Evolutionary conservation across 2,797 vertebrate species (phyloP).

Genomic region (Naso thynnoides): DNA sequence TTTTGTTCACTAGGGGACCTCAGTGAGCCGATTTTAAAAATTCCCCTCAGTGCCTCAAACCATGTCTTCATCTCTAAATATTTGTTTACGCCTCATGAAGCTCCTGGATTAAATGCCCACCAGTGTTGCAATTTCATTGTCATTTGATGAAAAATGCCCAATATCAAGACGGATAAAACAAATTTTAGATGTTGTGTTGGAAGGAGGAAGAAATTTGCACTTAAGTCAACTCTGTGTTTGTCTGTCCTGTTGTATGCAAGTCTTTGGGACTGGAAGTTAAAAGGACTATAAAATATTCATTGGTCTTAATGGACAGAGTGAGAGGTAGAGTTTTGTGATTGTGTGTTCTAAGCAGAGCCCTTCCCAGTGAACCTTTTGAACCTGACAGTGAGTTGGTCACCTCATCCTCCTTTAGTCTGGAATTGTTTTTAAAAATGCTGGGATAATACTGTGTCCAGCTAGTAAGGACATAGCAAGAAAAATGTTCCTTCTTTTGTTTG

Average conservation of each 20-base stretch:
- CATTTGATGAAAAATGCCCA: conserved; percentile 16
- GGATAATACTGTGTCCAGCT: conserved; percentile 1
- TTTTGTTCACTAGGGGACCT: conserved; percentile 61
- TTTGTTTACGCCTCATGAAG: conserved; percentile 4
- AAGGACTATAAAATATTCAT: conserved; percentile 53
- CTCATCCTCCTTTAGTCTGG: conserved; percentile 8
- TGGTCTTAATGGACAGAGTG: conserved; percentile 32
- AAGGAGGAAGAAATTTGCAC: conserved; percentile 8
- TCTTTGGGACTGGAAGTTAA: conserved; percentile 45
- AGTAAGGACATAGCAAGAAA: neutral
- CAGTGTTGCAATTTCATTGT: conserved; percentile 8
- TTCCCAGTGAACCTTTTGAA: conserved; percentile 36
- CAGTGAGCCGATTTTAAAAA: conserved; percentile 29
- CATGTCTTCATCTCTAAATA: neutral
- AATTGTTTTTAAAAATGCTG: conserved; percentile 22
- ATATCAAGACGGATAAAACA: neutral
- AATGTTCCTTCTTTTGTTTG: neutral
- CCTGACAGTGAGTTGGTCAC: conserved; percentile 9
- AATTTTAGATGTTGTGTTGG: conserved; percentile 14
- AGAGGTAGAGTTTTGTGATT: conserved; percentile 6
- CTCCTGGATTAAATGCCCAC: neutral
- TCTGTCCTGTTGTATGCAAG: conserved; percentile 1
- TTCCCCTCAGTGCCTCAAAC: neutral
- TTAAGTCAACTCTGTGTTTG: conserved; percentile 10
- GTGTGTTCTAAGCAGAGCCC: conserved; percentile 11